A percentile compares a stretch with the other conserved stretches of the same genome.
Conservation (phyloP, 2,113 vertebrate species). For the Oxyruncus cristatus region DNA sequence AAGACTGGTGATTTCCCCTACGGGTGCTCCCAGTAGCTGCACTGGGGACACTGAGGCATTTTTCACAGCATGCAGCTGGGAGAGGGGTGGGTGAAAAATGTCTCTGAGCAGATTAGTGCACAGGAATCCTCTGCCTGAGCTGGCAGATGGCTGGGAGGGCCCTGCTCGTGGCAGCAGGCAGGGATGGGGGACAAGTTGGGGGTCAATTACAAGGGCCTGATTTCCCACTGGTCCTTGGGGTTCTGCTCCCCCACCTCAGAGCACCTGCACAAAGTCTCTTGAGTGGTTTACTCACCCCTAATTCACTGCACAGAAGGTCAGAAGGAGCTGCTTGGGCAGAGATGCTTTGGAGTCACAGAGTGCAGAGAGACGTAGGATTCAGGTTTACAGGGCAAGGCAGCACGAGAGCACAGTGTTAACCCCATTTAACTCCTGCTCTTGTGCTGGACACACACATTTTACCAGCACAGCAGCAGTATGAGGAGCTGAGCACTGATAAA, state of each 20-base stretch:
- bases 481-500: background rate
- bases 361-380: background rate
- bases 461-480: background rate
- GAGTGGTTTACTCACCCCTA: rapidly evolving
- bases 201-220: background rate
- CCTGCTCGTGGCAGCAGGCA: background rate
- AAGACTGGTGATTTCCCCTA: background rate
- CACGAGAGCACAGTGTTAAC: rapidly evolving
- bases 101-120: background rate
- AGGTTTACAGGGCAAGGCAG: background rate
- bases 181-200: background rate
- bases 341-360: background rate
- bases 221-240: background rate
- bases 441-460: background rate
- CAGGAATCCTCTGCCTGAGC: slow-evolving; percentile 5
- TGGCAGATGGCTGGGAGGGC: slow-evolving; percentile 38
- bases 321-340: background rate
- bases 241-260: background rate
- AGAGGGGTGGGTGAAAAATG: background rate
- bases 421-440: background rate
- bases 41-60: background rate
- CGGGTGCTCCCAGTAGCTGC: background rate
- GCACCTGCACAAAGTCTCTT: background rate
- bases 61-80: background rate
- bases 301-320: rapidly evolving